Percentiles rank a stretch among this genome's conserved stretches.
Evolutionary conservation across 2,888 invertebrate genomes (phyloP).

Genomic region (Erebia ligea): DNA sequence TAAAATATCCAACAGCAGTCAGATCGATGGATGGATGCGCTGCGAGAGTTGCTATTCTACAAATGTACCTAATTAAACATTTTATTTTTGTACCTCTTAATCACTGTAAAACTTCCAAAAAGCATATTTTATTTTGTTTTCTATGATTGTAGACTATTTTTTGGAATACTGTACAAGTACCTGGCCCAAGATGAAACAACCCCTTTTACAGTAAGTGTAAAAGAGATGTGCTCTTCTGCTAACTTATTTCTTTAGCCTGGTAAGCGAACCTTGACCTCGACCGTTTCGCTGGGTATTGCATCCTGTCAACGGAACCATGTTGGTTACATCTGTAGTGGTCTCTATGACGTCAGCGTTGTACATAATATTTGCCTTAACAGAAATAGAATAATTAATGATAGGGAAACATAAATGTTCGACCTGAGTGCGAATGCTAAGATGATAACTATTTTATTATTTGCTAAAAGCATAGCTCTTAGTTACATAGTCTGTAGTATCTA

Average conservation of each 20-base stretch:
- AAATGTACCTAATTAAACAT: too few species aligned
- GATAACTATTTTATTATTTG: constrained; percentile 1
- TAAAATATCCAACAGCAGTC: too few species aligned
- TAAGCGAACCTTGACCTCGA: constrained; percentile 73
- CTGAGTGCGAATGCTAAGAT: not conserved
- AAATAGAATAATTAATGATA: constrained; percentile 17
- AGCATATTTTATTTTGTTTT: too few species aligned
- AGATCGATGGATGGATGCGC: too few species aligned
- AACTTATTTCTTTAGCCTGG: constrained; percentile 40
- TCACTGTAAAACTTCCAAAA: too few species aligned
- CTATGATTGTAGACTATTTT: too few species aligned
- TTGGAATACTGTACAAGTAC: too few species aligned
- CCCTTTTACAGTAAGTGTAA: constrained; percentile 33
- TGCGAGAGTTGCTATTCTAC: too few species aligned
- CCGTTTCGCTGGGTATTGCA: constrained; percentile 47
- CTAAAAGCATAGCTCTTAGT: not conserved
- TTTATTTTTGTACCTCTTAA: too few species aligned
- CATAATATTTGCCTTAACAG: constrained; percentile 19
- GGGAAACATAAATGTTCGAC: not conserved
- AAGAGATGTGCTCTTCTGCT: constrained; percentile 28
- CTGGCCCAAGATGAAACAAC: too few species aligned
- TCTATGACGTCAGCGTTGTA: constrained; percentile 10
- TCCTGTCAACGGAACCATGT: constrained; percentile 49
- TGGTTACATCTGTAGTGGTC: constrained; percentile 24
- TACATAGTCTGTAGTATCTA: not conserved